These are phyloP conservation scores for Theristus sp. DNA, from an alignment of 2,888 invertebrate genomes.

Conservation along the genomic window DNA sequence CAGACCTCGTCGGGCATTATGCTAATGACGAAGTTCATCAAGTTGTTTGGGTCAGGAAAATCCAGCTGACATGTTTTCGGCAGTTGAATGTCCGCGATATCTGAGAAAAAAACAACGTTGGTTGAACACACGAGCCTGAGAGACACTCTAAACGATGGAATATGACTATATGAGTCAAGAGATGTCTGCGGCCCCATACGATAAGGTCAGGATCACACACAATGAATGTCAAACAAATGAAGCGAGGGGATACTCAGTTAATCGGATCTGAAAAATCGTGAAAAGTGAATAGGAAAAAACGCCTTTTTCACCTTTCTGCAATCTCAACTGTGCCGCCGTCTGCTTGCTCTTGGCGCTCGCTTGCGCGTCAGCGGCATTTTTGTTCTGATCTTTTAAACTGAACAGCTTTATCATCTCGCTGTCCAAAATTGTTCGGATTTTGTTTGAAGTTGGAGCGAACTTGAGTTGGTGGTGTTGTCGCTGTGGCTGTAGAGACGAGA, in stretches of 20 bases:
- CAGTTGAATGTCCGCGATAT: conserved; percentile 86
- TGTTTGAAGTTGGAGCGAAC: too few species aligned
- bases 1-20: conserved; percentile 80
- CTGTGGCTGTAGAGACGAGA: too few species aligned
- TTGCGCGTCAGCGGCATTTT: conserved; percentile 46
- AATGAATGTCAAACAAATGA: too few species aligned
- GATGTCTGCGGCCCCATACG: too few species aligned
- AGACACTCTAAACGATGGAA: too few species aligned
- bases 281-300: too few species aligned
- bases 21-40: conserved; percentile 80
- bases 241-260: too few species aligned
- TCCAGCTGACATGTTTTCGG: conserved; percentile 90
- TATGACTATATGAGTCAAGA: too few species aligned
- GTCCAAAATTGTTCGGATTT: too few species aligned
- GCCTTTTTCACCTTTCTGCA: conserved; percentile 99
- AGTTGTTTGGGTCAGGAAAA: conserved; percentile 85
- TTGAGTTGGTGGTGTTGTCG: too few species aligned
- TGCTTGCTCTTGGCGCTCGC: conserved; percentile 56
- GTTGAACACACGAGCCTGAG: neutral
- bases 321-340: conserved; percentile 85
- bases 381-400: conserved; percentile 92
- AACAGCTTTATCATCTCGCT: conserved; percentile 90
- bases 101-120: conserved; percentile 37
- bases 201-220: too few species aligned
- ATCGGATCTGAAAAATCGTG: too few species aligned